Evolutionary conservation across 2,797 vertebrate genomes (phyloP).

Genomic region (Sebastes kiyomatsui): DNA sequence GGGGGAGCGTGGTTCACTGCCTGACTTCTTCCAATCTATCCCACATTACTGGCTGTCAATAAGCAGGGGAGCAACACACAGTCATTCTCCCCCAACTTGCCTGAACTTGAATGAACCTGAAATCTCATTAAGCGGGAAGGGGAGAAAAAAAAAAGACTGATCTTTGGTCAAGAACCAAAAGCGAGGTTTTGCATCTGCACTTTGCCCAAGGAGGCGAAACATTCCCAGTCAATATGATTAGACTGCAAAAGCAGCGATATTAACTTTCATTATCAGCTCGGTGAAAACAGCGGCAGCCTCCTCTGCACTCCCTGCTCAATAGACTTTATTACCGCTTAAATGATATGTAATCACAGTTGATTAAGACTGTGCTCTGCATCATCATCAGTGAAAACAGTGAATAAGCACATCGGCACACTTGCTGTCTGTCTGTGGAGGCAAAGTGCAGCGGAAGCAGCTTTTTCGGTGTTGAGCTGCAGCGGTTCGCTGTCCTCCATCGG

Average conservation of each 20-base stretch:
- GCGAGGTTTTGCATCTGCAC: background rate
- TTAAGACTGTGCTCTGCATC: slow-evolving; percentile 47
- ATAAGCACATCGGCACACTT: slow-evolving; percentile 38
- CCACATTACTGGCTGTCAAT: slow-evolving; percentile 70
- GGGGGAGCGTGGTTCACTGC: slow-evolving; percentile 45
- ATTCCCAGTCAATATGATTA: slow-evolving; percentile 25
- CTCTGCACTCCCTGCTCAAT: slow-evolving; percentile 26
- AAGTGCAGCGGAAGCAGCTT: slow-evolving; percentile 76
- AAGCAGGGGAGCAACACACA: slow-evolving; percentile 40
- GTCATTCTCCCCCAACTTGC: slow-evolving; percentile 37
- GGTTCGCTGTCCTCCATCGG: slow-evolving; percentile 42
- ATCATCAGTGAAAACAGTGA: slow-evolving; percentile 47
- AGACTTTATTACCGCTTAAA: slow-evolving; percentile 49
- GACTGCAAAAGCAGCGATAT: slow-evolving; percentile 25
- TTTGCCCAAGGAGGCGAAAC: slow-evolving; percentile 10
- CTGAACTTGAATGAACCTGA: slow-evolving; percentile 52
- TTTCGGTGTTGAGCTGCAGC: slow-evolving; percentile 38
- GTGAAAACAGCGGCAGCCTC: slow-evolving; percentile 34
- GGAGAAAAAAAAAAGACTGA: background rate
- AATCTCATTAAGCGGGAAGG: slow-evolving; percentile 50
- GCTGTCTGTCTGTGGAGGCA: slow-evolving; percentile 22
- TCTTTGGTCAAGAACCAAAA: slow-evolving; percentile 11
- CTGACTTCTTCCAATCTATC: slow-evolving; percentile 60
- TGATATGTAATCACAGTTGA: slow-evolving; percentile 64
- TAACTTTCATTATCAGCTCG: slow-evolving; percentile 39